These are phyloP conservation scores for Cinclus mexicanus DNA, from an alignment of 2,113 vertebrate genomes.

Conservation along the genomic window DNA sequence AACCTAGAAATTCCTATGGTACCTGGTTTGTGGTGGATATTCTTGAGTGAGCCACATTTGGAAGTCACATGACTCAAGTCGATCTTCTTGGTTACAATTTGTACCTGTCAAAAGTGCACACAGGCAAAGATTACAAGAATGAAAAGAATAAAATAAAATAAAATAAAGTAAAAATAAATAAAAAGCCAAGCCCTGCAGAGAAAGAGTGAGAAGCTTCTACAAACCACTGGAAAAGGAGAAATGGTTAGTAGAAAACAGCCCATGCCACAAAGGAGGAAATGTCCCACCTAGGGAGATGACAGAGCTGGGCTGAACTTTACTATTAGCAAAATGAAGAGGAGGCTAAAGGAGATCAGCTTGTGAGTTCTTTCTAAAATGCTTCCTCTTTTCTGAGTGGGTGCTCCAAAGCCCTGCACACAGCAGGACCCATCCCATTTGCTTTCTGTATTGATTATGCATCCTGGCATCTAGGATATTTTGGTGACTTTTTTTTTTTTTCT, in stretches of 20 bases:
- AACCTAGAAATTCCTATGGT: neutral
- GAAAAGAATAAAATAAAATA: neutral
- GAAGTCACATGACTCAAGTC: conserved; percentile 92
- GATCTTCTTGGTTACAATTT: conserved; percentile 94
- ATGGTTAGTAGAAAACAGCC: conserved; percentile 62
- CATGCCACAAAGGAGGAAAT: conserved; percentile 28
- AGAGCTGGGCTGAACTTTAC: conserved; percentile 37
- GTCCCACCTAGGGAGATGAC: neutral
- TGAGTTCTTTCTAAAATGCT: conserved; percentile 17
- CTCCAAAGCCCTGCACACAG: neutral
- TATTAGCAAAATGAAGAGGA: conserved; percentile 35
- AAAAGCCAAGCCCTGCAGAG: neutral
- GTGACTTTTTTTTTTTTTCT: neutral
- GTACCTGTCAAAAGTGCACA: conserved; percentile 76
- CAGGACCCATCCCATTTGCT: neutral
- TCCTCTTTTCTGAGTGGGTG: neutral
- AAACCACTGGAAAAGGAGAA: conserved; percentile 66
- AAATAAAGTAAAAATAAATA: neutral
- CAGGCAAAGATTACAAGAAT: conserved; percentile 3
- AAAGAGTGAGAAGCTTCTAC: neutral
- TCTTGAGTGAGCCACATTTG: conserved; percentile 93
- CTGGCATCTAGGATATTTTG: neutral
- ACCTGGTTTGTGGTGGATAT: conserved; percentile 93
- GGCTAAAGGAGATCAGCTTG: conserved; percentile 12
- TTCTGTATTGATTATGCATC: neutral